Evolutionary conservation across 2,888 invertebrate genomes (phyloP).

Genomic region (Epinotia bilunana): DNA sequence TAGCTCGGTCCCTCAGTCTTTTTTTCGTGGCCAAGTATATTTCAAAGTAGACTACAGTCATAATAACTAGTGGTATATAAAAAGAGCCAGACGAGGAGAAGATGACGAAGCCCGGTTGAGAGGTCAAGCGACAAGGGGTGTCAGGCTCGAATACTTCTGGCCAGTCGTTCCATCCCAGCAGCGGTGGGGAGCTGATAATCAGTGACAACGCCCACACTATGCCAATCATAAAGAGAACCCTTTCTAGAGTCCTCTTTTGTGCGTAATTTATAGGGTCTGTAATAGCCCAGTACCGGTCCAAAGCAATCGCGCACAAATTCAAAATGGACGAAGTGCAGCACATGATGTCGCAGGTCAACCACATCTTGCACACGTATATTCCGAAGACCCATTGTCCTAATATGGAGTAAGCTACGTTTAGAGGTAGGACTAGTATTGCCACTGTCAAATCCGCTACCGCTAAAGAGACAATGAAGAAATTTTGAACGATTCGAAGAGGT

Average conservation of each 20-base stretch:
- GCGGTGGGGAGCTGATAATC: slow-evolving; percentile 94
- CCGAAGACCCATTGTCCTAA: slow-evolving; percentile 97
- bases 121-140: slow-evolving; percentile 93
- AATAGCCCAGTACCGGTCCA: slow-evolving; percentile 97
- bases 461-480: slow-evolving; percentile 97
- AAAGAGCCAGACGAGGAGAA: slow-evolving; percentile 97
- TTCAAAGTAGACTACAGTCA: slow-evolving; percentile 98
- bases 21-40: slow-evolving; percentile 97
- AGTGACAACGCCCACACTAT: slow-evolving; percentile 94
- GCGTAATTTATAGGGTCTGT: slow-evolving; percentile 98
- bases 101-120: slow-evolving; percentile 95
- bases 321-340: slow-evolving; percentile 98
- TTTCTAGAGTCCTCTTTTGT: slow-evolving; percentile 93
- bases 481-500: slow-evolving; percentile 96
- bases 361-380: slow-evolving; percentile 96
- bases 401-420: slow-evolving; percentile 96
- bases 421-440: slow-evolving; percentile 94
- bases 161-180: slow-evolving; percentile 98
- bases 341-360: slow-evolving; percentile 97
- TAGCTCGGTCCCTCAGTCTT: slow-evolving; percentile 92
- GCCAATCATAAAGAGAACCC: slow-evolving; percentile 93
- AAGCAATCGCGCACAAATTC: slow-evolving; percentile 96
- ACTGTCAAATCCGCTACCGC: slow-evolving; percentile 97
- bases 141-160: slow-evolving; percentile 91
- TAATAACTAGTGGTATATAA: slow-evolving; percentile 96